Percentiles rank a stretch among this genome's conserved stretches.
Conservation (phyloP, 2,113 vertebrate species). For the Halcyon malimbica region DNA sequence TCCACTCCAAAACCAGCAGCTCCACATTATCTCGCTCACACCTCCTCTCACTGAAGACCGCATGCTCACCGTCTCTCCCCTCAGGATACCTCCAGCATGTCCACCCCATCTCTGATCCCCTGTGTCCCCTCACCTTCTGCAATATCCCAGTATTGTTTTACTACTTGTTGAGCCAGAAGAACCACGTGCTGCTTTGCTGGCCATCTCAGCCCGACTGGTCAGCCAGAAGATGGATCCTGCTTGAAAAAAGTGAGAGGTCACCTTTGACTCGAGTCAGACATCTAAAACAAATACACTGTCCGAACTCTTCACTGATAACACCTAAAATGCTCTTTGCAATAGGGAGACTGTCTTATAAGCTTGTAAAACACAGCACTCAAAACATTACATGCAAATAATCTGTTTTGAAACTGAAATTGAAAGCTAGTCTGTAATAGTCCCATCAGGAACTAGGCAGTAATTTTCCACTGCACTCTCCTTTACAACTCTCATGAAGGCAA, state of each 20-base stretch:
- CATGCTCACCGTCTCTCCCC: not conserved
- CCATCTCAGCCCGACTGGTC: not conserved
- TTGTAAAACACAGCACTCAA: not conserved
- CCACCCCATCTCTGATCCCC: not conserved
- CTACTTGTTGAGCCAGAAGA: not conserved
- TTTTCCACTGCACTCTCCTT: not conserved
- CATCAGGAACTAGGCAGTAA: not conserved
- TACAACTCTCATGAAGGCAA: not conserved
- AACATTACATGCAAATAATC: not conserved
- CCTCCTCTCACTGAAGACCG: not conserved
- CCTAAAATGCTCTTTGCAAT: not conserved
- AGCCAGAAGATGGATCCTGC: not conserved
- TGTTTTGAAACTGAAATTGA: not conserved
- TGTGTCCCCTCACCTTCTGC: not conserved
- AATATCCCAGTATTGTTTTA: not conserved
- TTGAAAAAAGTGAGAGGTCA: not conserved
- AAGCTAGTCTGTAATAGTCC: not conserved
- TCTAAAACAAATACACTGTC: not conserved
- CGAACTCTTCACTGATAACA: not conserved
- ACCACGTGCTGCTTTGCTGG: not conserved
- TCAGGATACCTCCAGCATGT: not conserved
- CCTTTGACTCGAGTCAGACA: not conserved
- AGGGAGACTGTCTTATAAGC: not conserved
- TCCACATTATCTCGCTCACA: not conserved
- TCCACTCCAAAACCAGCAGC: not conserved